Evolutionary conservation across 2,888 invertebrate genomes (phyloP).

Genomic region (Calameuta idolon): DNA sequence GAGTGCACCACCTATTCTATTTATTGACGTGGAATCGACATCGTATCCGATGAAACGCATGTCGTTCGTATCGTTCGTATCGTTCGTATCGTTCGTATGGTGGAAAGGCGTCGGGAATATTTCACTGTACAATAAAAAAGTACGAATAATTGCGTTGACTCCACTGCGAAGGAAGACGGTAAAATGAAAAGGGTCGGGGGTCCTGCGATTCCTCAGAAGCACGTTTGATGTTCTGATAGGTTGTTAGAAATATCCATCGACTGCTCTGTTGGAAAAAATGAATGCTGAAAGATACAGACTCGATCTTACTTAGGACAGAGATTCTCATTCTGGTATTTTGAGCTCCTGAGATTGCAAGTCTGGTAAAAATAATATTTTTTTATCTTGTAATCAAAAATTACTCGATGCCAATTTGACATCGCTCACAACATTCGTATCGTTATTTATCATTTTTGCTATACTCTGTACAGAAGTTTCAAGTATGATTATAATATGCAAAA

Average conservation of each 20-base stretch:
- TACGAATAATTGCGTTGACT: constrained; percentile 12
- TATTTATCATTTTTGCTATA: too few relatives aligned
- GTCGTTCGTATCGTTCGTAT: not conserved
- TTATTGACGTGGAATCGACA: too few relatives aligned
- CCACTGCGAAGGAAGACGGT: not conserved
- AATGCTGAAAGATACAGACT: not conserved
- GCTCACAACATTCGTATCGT: too few relatives aligned
- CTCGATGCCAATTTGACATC: too few relatives aligned
- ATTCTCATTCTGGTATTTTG: not conserved
- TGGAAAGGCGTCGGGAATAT: constrained; percentile 8
- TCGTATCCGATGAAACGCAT: not conserved
- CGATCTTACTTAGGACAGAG: not conserved
- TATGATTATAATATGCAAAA: too few relatives aligned
- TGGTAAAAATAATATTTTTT: too few relatives aligned
- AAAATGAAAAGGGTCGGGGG: not conserved
- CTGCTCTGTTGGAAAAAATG: constrained; percentile 24
- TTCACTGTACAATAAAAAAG: constrained; percentile 16
- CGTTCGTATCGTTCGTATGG: not conserved
- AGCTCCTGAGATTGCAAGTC: too few relatives aligned
- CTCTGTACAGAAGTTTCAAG: too few relatives aligned
- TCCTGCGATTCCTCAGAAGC: constrained; percentile 14
- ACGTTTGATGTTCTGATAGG: constrained; percentile 26
- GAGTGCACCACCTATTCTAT: too few relatives aligned
- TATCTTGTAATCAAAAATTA: too few relatives aligned
- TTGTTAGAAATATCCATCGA: constrained; percentile 25